phyloP scores from a whole-genome alignment of 2,888 invertebrate species.

The Drosophila ezoana region DNA sequence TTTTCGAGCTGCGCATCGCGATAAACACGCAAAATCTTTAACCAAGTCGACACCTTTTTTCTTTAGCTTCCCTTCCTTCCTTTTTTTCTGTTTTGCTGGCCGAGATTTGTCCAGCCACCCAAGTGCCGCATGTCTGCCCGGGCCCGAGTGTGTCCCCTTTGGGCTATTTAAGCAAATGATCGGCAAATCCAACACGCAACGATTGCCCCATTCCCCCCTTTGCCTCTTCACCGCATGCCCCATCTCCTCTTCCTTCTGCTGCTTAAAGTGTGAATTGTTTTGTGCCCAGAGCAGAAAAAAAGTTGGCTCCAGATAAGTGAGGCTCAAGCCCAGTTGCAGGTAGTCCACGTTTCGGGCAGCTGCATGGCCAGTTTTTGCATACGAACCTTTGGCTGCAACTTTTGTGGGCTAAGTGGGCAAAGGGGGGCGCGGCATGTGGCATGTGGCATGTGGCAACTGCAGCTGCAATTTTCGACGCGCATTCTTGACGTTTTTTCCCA shows the following conservation, averaged over 20 bases:
- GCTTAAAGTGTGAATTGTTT: slow-evolving; percentile 77
- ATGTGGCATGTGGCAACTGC: slow-evolving; percentile 2
- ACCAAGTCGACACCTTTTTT: slow-evolving; percentile 17
- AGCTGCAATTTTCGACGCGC: slow-evolving; percentile 70
- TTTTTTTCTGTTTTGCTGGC: slow-evolving; percentile 8
- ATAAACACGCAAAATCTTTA: slow-evolving; percentile 73
- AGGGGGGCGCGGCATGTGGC: background rate
- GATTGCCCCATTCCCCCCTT: slow-evolving; percentile 8
- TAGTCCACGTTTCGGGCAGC: slow-evolving; percentile 36
- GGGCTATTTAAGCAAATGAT: slow-evolving; percentile 81
- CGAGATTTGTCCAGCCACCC: slow-evolving; percentile 73
- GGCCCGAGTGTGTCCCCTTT: slow-evolving; percentile 55
- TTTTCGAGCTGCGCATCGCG: slow-evolving; percentile 63
- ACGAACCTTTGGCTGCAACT: slow-evolving; percentile 32
- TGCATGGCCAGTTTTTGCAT: slow-evolving; percentile 70
- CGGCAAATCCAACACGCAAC: slow-evolving; percentile 71
- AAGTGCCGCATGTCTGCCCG: slow-evolving; percentile 25
- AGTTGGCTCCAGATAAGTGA: slow-evolving; percentile 62
- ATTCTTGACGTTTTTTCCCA: slow-evolving; percentile 83
- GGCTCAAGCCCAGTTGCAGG: slow-evolving; percentile 61
- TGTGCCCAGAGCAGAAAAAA: slow-evolving; percentile 69
- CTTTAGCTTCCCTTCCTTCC: background rate
- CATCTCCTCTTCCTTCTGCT: background rate
- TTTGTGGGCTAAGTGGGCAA: background rate
- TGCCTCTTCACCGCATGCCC: background rate